Evolutionary conservation across 2,797 vertebrate genomes (phyloP), one percentile per base, ranked within the genome.

Genomic region (Heteromormyrus szaboi): DNA sequence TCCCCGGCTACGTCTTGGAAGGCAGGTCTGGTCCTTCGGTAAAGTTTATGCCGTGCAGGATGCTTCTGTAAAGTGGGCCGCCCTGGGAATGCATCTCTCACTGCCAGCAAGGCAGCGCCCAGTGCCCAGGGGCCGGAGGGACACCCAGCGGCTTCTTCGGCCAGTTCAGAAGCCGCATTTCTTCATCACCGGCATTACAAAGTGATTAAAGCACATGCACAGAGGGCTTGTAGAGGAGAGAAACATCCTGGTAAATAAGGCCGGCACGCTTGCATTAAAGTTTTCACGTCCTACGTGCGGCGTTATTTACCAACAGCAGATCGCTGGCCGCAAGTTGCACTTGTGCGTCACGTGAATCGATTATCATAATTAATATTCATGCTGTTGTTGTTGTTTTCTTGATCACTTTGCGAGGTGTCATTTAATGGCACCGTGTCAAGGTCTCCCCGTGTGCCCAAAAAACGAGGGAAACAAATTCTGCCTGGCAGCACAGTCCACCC

Each of bases 401-500:
- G 92, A 91, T 92, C 88, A 89, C 85, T 92, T 94, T 91, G 93
- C 90, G 87, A 93, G 93, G 91, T 91, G 91, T 91, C 92, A 93
- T 95, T 95, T 93, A 91, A 92, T 93, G 90, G 90, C 90, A 91
- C 90, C 89, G 91, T 91, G 92, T 93, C 94, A 94, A 93, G 92
- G 93, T 94, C 92, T 94, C 92, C 91, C 92, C 92, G 91, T 91
- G 19, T 14, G 91, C 91, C 89, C 86, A 90, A 87, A 89, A 90
- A 91, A 91, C 93, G 94, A 95, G 94, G 92, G 94, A 95, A 96
- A 95, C 95, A 96, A 95, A 94, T 90, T 95, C 94, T 95, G 94
- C 94, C 95, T 94, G 93, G 94, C 95, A 95, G 94, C 94, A 94
- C 94, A 95, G 92, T 89, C 94, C 96, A 93, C 95, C 96, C 95